A percentile compares a stretch with the other conserved stretches of the same genome.
Conservation (phyloP, 2,888 invertebrate species). For the Dysmachus trigonus region DNA sequence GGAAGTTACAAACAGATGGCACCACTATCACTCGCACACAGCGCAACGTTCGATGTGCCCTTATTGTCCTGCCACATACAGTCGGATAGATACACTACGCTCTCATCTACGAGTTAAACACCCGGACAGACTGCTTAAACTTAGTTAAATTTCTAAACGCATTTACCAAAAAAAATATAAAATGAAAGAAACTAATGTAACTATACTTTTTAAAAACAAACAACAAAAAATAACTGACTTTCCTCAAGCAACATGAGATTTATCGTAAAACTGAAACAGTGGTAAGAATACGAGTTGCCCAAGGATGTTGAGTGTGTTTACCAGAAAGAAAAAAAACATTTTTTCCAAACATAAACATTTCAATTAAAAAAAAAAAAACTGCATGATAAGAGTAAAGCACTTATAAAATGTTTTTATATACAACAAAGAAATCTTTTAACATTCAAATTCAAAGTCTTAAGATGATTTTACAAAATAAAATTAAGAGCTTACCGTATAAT, state of each 20-base stretch:
- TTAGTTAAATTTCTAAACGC: slow-evolving; percentile 53
- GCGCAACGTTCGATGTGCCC: slow-evolving; percentile 83
- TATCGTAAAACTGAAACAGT: not conserved
- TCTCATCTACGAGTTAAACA: slow-evolving; percentile 84
- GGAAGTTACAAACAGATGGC: slow-evolving; percentile 88
- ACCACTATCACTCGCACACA: slow-evolving; percentile 86
- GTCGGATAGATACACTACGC: slow-evolving; percentile 86
- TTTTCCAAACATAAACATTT: slow-evolving; percentile 11
- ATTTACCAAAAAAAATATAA: slow-evolving; percentile 33
- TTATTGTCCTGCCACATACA: slow-evolving; percentile 86
- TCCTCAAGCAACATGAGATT: slow-evolving; percentile 26
- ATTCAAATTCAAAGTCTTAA: slow-evolving; percentile 23
- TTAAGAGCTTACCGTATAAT: slow-evolving; percentile 11
- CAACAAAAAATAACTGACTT: slow-evolving; percentile 40
- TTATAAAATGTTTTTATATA: slow-evolving; percentile 6
- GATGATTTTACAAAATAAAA: slow-evolving; percentile 23
- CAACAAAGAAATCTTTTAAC: slow-evolving; percentile 12
- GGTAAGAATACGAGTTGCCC: slow-evolving; percentile 10
- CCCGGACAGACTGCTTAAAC: slow-evolving; percentile 63
- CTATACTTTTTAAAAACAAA: slow-evolving; percentile 46
- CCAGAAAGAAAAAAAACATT: not conserved
- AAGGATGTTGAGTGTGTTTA: slow-evolving; percentile 37
- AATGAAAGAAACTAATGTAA: slow-evolving; percentile 46
- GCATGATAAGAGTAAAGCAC: slow-evolving; percentile 7
- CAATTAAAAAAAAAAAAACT: not conserved